Percentiles rank a stretch among this genome's conserved stretches.
phyloP scores from a whole-genome alignment of 2,113 vertebrate genomes.

The Brienomyrus brachyistius region DNA sequence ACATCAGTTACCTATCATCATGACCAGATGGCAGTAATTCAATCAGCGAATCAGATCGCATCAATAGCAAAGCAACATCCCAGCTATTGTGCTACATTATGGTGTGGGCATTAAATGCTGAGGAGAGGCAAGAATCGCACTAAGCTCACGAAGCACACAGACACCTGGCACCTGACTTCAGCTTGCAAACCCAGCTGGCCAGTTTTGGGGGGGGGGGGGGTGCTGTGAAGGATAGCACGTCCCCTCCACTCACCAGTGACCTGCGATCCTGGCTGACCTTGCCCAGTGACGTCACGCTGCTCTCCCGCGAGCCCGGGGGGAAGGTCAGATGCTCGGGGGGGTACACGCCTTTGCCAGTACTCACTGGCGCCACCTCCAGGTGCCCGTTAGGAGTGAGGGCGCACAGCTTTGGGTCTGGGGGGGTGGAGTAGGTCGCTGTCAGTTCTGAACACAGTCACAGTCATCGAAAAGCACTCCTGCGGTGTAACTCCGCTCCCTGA shows the following conservation, averaged over 20 bases:
- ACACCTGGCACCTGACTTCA: background rate
- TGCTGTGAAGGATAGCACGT: no score
- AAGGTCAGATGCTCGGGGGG: constrained; percentile 73
- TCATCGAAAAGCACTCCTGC: background rate
- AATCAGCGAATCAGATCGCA: background rate
- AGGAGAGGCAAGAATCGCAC: background rate
- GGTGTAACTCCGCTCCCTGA: background rate
- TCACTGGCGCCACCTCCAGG: constrained; percentile 68
- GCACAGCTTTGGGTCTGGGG: constrained; percentile 80
- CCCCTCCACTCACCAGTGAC: constrained; percentile 63
- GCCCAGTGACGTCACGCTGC: constrained; percentile 85
- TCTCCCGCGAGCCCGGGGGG: constrained; percentile 77
- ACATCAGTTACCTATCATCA: background rate
- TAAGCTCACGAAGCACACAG: background rate
- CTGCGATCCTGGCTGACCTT: constrained; percentile 75
- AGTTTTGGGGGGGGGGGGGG: background rate
- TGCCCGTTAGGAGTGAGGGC: constrained; percentile 91
- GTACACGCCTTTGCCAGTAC: constrained; percentile 61
- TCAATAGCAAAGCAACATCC: background rate
- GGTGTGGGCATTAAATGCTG: background rate
- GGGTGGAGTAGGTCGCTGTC: background rate
- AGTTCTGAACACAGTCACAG: background rate
- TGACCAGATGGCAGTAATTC: background rate
- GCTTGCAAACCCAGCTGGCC: background rate
- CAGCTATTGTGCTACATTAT: background rate